phyloP scores from a whole-genome alignment of 37 sponge, comb jelly and placozoan genomes.

The Spongia lamella region DNA sequence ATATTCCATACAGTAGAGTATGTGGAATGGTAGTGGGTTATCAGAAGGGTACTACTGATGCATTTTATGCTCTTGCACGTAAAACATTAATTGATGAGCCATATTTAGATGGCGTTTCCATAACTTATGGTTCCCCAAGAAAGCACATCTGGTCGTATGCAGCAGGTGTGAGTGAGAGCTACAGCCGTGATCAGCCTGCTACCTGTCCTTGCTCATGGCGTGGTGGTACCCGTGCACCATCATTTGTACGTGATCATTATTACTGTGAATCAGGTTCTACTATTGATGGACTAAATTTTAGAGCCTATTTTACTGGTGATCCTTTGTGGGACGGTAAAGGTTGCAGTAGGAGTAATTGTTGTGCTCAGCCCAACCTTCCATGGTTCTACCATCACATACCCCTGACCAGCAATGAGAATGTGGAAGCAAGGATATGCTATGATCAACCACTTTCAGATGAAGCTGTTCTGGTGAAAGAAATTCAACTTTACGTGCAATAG shows the following conservation, averaged over 20 bases:
- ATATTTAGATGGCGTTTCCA: too few species aligned
- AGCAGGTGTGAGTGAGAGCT: not conserved
- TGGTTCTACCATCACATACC: constrained; percentile 43
- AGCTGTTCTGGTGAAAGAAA: constrained; percentile 23
- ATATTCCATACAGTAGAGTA: too few species aligned
- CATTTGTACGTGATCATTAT: constrained; percentile 15
- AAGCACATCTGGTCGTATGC: constrained; percentile 29
- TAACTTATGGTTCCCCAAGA: constrained; percentile 20
- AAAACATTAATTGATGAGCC: too few species aligned
- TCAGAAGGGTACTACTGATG: too few species aligned
- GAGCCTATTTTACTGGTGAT: constrained; percentile 4
- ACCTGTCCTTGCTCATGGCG: constrained; percentile 21
- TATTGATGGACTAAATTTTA: not conserved
- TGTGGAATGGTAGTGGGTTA: too few species aligned
- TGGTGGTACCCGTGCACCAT: not conserved
- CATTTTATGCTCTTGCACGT: too few species aligned
- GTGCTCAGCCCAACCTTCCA: constrained; percentile 13
- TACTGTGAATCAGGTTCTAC: constrained; percentile 11
- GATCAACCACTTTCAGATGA: constrained; percentile 26
- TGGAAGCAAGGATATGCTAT: constrained; percentile 58
- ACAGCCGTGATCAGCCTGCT: too few species aligned
- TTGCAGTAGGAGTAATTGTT: constrained; percentile 18
- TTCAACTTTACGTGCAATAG: constrained; percentile 50
- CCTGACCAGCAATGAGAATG: constrained; percentile 22
- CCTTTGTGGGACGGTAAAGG: constrained; percentile 59